Percentiles rank a stretch among this genome's conserved stretches.
These are phyloP conservation scores for Eucriotettix oculatus DNA, from an alignment of 2,888 invertebrate genomes.

Conservation along the genomic window DNA sequence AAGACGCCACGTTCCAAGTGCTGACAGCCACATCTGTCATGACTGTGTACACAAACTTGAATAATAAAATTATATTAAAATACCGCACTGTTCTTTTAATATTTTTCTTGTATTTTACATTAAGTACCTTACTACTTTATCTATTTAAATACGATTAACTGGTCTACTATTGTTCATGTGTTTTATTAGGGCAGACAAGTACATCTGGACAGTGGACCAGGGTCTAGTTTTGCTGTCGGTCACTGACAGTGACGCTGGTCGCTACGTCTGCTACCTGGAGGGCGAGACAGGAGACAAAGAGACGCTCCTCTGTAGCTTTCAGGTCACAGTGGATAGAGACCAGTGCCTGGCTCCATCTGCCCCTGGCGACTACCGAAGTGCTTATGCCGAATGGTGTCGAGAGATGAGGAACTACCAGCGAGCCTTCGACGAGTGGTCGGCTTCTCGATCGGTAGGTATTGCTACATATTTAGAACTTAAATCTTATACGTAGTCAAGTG, in stretches of 20 bases:
- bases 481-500: too few species aligned
- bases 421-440: not conserved
- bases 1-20: too few species aligned
- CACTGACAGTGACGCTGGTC: slow-evolving; percentile 73
- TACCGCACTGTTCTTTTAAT: too few species aligned
- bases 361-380: slow-evolving; percentile 83
- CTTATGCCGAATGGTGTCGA: slow-evolving; percentile 96
- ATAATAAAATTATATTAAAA: too few species aligned
- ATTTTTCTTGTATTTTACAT: too few species aligned
- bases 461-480: too few species aligned
- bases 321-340: slow-evolving; percentile 85
- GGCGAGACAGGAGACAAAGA: slow-evolving; percentile 38
- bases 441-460: not conserved
- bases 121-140: too few species aligned
- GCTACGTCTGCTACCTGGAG: slow-evolving; percentile 83
- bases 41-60: too few species aligned
- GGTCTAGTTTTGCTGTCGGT: slow-evolving; percentile 80
- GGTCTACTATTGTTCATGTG: slow-evolving; percentile 10
- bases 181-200: slow-evolving; percentile 61
- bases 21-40: too few species aligned
- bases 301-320: slow-evolving; percentile 53
- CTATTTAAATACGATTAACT: too few species aligned
- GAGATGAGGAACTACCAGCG: slow-evolving; percentile 29
- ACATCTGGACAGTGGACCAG: slow-evolving; percentile 83
- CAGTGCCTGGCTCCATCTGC: slow-evolving; percentile 81